Conservation (phyloP, 2,797 vertebrate species). For the Chaenodraco wilsoni region DNA sequence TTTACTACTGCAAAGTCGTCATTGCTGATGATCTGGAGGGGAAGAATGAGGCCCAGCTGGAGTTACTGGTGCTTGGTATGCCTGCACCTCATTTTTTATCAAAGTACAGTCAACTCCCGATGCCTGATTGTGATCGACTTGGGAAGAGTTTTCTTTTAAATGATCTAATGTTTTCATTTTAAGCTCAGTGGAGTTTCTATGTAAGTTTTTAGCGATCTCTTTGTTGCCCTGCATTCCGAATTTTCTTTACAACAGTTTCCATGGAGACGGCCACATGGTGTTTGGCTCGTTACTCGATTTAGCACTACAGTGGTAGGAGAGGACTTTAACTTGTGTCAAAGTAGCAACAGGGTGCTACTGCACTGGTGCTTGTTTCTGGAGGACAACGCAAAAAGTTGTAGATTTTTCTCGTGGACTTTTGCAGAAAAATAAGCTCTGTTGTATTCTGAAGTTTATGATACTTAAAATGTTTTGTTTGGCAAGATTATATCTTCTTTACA, state of each 20-base stretch:
- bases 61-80: constrained; percentile 95
- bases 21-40: constrained; percentile 94
- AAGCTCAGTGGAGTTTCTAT: not conserved
- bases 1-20: constrained; percentile 94
- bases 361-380: too few species aligned
- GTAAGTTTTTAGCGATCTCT: constrained; percentile 49
- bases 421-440: too few species aligned
- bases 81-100: not conserved
- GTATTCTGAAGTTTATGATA: too few species aligned
- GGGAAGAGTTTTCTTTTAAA: not conserved
- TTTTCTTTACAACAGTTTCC: constrained; percentile 79
- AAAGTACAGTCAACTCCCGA: not conserved
- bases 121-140: not conserved
- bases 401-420: too few species aligned
- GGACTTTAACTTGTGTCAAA: not conserved
- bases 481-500: too few species aligned
- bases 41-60: constrained; percentile 91
- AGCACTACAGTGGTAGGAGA: not conserved
- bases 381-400: too few species aligned
- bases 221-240: constrained; percentile 77
- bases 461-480: too few species aligned
- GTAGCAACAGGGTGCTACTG: not conserved
- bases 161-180: constrained; percentile 18
- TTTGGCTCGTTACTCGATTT: constrained; percentile 83
- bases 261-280: constrained; percentile 85